Conservation (phyloP, 35 echinoderm and acorn worm species). For the Acanthaster planci region DNA sequence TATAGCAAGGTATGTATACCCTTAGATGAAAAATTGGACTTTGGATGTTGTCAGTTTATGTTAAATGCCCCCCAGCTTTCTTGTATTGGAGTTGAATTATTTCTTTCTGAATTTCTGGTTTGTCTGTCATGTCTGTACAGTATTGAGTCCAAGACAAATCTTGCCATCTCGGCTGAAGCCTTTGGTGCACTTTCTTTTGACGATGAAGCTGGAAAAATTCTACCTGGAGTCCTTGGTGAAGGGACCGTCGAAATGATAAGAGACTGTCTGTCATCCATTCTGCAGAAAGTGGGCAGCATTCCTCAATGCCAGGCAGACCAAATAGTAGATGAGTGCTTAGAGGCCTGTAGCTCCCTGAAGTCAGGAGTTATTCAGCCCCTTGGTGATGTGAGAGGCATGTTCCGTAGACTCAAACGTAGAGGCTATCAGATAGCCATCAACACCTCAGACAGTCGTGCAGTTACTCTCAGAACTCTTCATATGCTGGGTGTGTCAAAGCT, state of each 20-base stretch:
- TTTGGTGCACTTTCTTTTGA: conserved; percentile 8
- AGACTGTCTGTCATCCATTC: conserved; percentile 1
- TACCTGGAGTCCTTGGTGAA: conserved; percentile 46
- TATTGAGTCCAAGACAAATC: background rate
- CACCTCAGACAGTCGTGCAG: conserved; percentile 60
- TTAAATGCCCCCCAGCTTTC: background rate
- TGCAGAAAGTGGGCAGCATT: conserved; percentile 22
- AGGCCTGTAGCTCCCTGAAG: background rate
- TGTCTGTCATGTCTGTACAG: background rate
- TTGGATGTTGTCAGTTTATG: background rate
- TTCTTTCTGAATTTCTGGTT: background rate
- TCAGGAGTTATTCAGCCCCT: conserved; percentile 4
- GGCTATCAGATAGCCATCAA: conserved; percentile 68
- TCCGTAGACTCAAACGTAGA: conserved; percentile 17
- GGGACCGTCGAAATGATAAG: conserved; percentile 31
- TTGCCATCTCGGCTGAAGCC: background rate
- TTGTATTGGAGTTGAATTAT: background rate
- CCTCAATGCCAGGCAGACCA: background rate
- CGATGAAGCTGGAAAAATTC: conserved; percentile 6
- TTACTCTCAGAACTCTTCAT: conserved; percentile 47
- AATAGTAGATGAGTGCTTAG: background rate
- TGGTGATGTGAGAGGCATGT: conserved; percentile 35
- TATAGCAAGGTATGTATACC: conserved; percentile 52
- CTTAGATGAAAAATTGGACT: too few relatives aligned
- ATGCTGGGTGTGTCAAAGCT: conserved; percentile 33